Evolutionary conservation across 2,888 invertebrate species (phyloP).

Genomic region (Drosophila atripex): DNA sequence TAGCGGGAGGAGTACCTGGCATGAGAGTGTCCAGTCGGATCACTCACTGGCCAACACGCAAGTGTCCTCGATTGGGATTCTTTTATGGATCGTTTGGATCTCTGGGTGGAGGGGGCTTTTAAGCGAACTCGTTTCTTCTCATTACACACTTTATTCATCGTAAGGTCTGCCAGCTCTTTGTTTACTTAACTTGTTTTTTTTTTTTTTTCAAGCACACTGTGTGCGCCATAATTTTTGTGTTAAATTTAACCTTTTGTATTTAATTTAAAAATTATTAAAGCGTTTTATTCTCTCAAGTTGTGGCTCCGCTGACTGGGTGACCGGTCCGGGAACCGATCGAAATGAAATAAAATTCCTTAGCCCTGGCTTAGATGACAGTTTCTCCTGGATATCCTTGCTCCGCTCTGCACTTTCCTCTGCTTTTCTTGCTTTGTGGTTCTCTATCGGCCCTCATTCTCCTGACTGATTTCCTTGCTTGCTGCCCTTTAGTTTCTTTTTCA

Average conservation of each 20-base stretch:
- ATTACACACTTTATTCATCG: constrained; percentile 31
- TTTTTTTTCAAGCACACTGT: constrained; percentile 72
- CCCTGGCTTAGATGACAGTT: constrained; percentile 29
- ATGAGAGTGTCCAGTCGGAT: constrained; percentile 34
- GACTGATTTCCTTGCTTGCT: background rate
- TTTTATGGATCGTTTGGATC: constrained; percentile 16
- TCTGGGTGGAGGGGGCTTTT: background rate
- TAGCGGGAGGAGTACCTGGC: constrained; percentile 38
- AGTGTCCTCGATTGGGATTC: constrained; percentile 26
- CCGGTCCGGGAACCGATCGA: constrained; percentile 22
- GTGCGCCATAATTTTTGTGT: constrained; percentile 63
- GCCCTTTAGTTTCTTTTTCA: constrained; percentile 5
- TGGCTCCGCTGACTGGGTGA: constrained; percentile 33
- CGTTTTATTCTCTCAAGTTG: constrained; percentile 67
- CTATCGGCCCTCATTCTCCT: constrained; percentile 21
- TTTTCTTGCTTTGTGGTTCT: constrained; percentile 21
- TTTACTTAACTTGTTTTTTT: constrained; percentile 43
- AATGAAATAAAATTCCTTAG: constrained; percentile 53
- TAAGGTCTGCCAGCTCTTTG: constrained; percentile 31
- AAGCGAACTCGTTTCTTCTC: constrained; percentile 20
- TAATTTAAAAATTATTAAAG: constrained; percentile 78
- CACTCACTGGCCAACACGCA: constrained; percentile 8
- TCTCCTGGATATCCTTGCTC: constrained; percentile 37
- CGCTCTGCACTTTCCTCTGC: constrained; percentile 19
- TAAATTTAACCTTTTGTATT: constrained; percentile 50